Evolutionary conservation across 1,140 invertebrate genomes (phyloP), one percentile per base, ranked within the genome.

Genomic region (Danaus plexippus): DNA sequence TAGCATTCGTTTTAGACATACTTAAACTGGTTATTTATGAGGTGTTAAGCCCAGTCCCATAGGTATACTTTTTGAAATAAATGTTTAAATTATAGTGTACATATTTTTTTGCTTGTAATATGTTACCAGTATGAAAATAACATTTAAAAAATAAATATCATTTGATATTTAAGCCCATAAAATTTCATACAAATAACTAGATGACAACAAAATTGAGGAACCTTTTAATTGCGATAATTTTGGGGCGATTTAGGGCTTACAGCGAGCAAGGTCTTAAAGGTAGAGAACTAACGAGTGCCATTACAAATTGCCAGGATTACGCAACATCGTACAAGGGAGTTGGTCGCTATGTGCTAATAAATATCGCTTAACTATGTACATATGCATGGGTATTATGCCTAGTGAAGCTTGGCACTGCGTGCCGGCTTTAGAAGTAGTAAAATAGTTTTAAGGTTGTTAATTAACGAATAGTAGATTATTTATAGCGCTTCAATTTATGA

Each of bases 281-380:
- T 54, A 40, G 40, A 54, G 44, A 55, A 53, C 63, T 66, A 66
- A 54, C 54, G 52, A 52, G 61, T 63, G 50, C 54, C 53, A 54
- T 66, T 63, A 63, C 58, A 63, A 63, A 63, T 66, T 48, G 61
- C 52, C 5, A 32, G 61, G 64, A 66, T 66, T 66, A 66, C 44
- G 47, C 48, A 51, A 47, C 48, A 63, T 57, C 54, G 56, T 54
- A 43, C 57, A 52, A 32, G 57, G 48, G 48, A 48, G 42, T 57
- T 22, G 43, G 55, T 51, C n/a, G 55, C 43, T 57, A 43, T 57
- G 40, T 32, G 43, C 61, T 63, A 66, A 66, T 66, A 66, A 61
- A 63, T 63, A 60, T 54, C 47, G 54, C 61, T 66, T 63, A 63
- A 54, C 50, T 47, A 42, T 55, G 54, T 40, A 42, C 42, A 22